These are phyloP conservation scores for Hydrophis major DNA, from an alignment of 2,797 vertebrate species.

Conservation along the genomic window DNA sequence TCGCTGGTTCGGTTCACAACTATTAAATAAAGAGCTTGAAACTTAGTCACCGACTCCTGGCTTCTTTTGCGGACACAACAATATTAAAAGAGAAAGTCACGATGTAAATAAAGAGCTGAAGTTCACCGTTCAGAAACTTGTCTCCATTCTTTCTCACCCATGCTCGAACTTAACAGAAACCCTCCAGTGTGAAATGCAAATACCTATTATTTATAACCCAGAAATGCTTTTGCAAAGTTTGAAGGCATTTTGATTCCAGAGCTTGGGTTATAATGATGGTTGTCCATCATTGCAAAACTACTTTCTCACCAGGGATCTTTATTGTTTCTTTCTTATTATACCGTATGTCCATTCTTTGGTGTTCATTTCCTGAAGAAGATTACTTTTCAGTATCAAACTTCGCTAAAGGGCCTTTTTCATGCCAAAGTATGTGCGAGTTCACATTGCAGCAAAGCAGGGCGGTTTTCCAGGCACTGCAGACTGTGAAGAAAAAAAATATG, in stretches of 20 bases:
- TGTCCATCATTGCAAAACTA: slow-evolving; percentile 61
- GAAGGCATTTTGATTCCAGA: slow-evolving; percentile 70
- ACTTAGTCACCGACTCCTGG: no score
- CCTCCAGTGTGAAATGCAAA: slow-evolving; percentile 67
- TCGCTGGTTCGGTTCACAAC: no score
- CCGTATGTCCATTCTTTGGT: slow-evolving; percentile 69
- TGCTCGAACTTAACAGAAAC: background rate
- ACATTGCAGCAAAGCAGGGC: slow-evolving; percentile 47
- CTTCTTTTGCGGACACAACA: no score
- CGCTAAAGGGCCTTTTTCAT: slow-evolving; percentile 58
- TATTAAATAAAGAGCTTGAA: no score
- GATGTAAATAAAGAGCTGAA: no score
- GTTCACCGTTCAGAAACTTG: no score
- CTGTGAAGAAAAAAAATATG: slow-evolving; percentile 57
- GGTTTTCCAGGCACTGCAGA: slow-evolving; percentile 54
- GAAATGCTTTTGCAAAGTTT: slow-evolving; percentile 56
- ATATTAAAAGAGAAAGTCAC: no score
- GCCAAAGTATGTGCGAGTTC: slow-evolving; percentile 57
- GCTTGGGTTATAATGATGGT: slow-evolving; percentile 63
- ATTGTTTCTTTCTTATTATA: slow-evolving; percentile 70
- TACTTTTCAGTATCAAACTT: slow-evolving; percentile 72
- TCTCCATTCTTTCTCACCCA: no score
- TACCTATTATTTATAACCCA: slow-evolving; percentile 68
- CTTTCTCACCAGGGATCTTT: slow-evolving; percentile 66
- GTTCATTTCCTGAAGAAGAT: slow-evolving; percentile 74